Evolutionary conservation across 2,797 vertebrate species (phyloP), one percentile per base, ranked within the genome.

Genomic region (Tarsius wallacei): DNA sequence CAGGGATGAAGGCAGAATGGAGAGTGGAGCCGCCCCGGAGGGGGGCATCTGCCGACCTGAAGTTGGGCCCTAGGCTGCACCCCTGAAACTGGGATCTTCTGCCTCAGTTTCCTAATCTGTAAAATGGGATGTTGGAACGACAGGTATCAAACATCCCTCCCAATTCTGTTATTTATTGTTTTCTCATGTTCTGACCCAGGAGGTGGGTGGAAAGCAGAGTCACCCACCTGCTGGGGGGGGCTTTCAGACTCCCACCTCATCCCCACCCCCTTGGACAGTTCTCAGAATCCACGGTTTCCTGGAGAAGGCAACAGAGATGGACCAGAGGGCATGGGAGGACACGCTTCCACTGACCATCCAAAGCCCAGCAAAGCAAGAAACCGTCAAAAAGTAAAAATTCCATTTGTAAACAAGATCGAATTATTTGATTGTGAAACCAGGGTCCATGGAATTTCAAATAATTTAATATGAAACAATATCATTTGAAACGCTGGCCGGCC

Each of bases 381-480:
- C 97, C 4, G 92, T 96, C 96, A 98, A 92, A 97, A 97, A 97
- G 96, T 97, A 98, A 98, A 97, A 98, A 97, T 98, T 98, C 98
- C 98, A 95, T 96, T 96, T 97, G 97, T 98, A 98, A 98, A 98
- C 97, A 98, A 97, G 98, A 98, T 98, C 77, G 51, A 97, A 98
- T 98, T 98, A 98, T 98, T 97, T 91, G 97, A 97, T 98, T 98
- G 97, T 98, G 98, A 98, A 98, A 98, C 96, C 97, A 24, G 84
- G 95, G 96, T 92, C 96, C 97, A 0, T 97, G 98, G 98, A 98
- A 98, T 98, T 96, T 98, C n/a, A 98, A 97, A 97, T 97, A 92
- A 98, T 98, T 97, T 96, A 97, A 96, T 98, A 97, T 96, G 98
- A 97, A 98, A 98, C 97, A 98, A 97, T 97, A 98, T 98, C 97